Evolutionary conservation across 2,113 vertebrate species (phyloP).

Genomic region (Pontoporia blainvillei): DNA sequence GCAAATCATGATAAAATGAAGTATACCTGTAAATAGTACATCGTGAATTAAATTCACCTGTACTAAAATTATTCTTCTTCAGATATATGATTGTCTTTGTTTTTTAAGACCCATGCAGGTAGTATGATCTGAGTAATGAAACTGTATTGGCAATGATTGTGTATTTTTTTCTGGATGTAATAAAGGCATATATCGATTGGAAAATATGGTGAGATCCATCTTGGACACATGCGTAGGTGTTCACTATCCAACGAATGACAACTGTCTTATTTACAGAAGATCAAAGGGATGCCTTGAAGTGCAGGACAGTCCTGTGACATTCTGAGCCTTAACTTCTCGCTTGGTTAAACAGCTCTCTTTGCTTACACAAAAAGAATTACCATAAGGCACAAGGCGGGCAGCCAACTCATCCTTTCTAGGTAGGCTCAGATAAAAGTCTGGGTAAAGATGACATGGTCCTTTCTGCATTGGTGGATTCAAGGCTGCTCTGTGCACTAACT

Average conservation of each 20-base stretch:
- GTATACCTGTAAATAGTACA: neutral
- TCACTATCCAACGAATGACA: neutral
- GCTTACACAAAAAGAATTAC: neutral
- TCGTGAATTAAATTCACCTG: neutral
- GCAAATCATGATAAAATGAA: no score
- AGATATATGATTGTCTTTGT: neutral
- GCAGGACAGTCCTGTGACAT: neutral
- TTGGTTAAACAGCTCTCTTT: neutral
- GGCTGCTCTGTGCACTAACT: neutral
- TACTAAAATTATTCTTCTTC: neutral
- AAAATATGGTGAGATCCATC: neutral
- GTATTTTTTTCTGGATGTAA: neutral
- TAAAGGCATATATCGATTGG: neutral
- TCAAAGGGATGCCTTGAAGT: neutral
- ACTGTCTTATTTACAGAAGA: neutral
- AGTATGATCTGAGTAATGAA: neutral
- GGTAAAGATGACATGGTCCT: neutral
- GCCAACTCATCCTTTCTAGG: neutral
- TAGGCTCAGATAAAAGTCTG: neutral
- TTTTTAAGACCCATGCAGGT: neutral
- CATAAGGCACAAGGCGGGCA: neutral
- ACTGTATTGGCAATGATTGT: neutral
- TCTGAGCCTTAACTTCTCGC: neutral
- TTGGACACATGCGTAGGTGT: neutral
- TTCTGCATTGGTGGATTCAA: neutral